phyloP scores from a whole-genome alignment of 2,888 invertebrate species.

The Eudasyphora cyanicolor region DNA sequence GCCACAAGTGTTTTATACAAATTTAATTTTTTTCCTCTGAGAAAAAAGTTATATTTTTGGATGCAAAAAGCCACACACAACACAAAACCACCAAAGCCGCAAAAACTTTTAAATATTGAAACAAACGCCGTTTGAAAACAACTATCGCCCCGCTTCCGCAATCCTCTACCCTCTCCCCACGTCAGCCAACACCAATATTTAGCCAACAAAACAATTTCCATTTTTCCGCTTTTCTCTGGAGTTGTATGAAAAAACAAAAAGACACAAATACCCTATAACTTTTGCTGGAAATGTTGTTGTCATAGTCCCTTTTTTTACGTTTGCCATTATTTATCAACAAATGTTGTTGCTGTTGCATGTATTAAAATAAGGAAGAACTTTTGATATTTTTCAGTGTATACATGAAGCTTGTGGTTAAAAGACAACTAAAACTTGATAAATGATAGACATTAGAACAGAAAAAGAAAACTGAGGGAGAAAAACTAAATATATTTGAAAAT shows the following conservation, averaged over 20 bases:
- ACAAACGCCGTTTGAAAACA: not conserved
- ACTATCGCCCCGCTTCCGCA: not conserved
- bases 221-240: not conserved
- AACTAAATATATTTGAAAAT: no score
- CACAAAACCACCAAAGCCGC: not conserved
- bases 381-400: conserved; percentile 4
- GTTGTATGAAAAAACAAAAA: no score
- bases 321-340: conserved; percentile 11
- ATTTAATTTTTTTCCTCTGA: not conserved
- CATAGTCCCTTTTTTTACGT: not conserved
- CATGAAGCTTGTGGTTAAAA: not conserved
- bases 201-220: not conserved
- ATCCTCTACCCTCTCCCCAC: no score
- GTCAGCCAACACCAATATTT: not conserved
- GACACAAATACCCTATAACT: not conserved
- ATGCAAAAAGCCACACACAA: conserved; percentile 4
- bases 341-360: not conserved
- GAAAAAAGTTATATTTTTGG: not conserved
- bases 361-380: not conserved
- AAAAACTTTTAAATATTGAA: conserved; percentile 17
- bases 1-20: not conserved
- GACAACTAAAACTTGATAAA: conserved; percentile 12
- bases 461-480: no score
- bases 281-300: not conserved
- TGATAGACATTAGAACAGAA: not conserved